Evolutionary conservation across 37 sponge, comb jelly and placozoan species (phyloP).

Genomic region (Cladorhizidae sp.): DNA sequence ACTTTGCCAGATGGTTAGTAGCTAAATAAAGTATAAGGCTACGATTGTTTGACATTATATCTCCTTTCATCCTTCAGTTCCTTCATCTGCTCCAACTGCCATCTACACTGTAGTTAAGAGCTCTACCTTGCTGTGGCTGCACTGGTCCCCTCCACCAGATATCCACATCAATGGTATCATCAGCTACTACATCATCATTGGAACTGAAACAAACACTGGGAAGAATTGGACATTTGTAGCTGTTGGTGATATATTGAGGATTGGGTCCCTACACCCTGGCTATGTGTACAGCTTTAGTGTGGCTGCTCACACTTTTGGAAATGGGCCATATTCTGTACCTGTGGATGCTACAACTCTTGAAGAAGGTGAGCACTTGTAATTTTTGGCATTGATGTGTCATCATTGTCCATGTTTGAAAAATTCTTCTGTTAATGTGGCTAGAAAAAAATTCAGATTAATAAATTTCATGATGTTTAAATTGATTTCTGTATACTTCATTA

Average conservation of each 20-base stretch:
- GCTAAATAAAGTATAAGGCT: no score
- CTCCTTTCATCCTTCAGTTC: not conserved
- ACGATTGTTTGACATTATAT: no score
- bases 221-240: not conserved
- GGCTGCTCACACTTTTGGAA: conserved; percentile 31
- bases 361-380: not conserved
- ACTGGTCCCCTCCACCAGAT: conserved; percentile 30
- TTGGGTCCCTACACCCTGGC: conserved; percentile 41
- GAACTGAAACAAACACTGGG: conserved; percentile 3
- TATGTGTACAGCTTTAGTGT: conserved; percentile 41
- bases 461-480: not conserved
- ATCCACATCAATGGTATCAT: conserved; percentile 34
- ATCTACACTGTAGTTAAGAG: not conserved
- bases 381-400: not conserved
- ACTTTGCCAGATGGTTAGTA: no score
- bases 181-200: not conserved
- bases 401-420: no score
- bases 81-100: not conserved
- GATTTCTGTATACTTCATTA: not conserved
- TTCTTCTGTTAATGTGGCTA: no score
- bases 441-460: no score
- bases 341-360: not conserved
- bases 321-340: conserved; percentile 29
- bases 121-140: not conserved
- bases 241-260: not conserved